Evolutionary conservation across 2,888 invertebrate genomes (phyloP).

Genomic region (Incurvaria masculella): DNA sequence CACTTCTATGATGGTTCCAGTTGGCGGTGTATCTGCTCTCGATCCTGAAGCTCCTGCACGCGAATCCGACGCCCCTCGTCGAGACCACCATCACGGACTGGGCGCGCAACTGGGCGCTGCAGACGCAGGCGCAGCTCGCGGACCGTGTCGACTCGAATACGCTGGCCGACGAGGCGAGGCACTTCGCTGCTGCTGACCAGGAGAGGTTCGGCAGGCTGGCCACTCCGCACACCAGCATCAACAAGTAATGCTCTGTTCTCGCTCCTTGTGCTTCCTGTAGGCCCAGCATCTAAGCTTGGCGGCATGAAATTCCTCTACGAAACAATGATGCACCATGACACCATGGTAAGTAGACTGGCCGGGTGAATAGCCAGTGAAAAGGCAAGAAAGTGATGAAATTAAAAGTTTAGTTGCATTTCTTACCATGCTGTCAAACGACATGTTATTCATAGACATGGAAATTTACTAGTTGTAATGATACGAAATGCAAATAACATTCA

Average conservation of each 20-base stretch:
- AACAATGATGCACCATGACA: too few species aligned
- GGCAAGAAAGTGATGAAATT: too few species aligned
- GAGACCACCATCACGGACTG: constrained; percentile 43
- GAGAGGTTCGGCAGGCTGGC: constrained; percentile 18
- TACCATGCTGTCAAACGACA: too few species aligned
- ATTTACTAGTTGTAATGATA: too few species aligned
- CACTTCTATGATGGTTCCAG: constrained; percentile 19
- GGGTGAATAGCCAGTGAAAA: too few species aligned
- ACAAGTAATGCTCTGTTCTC: constrained; percentile 4
- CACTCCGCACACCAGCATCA: constrained; percentile 3
- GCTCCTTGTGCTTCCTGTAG: not conserved
- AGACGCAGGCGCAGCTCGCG: constrained; percentile 26
- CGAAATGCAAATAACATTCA: too few species aligned
- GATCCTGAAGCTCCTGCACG: constrained; percentile 33
- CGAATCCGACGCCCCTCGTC: constrained; percentile 20
- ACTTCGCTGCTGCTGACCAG: constrained; percentile 18
- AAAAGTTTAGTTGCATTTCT: too few species aligned
- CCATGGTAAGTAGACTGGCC: too few species aligned
- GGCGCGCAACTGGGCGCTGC: constrained; percentile 43
- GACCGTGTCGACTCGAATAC: constrained; percentile 15
- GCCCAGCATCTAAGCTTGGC: too few species aligned
- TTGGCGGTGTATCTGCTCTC: constrained; percentile 39
- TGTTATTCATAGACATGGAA: too few species aligned
- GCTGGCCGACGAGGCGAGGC: constrained; percentile 29
- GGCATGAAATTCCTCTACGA: too few species aligned